Evolutionary conservation across 2,113 vertebrate genomes (phyloP), one percentile per base, ranked within the genome.

Genomic region (Corythaixoides concolor): DNA sequence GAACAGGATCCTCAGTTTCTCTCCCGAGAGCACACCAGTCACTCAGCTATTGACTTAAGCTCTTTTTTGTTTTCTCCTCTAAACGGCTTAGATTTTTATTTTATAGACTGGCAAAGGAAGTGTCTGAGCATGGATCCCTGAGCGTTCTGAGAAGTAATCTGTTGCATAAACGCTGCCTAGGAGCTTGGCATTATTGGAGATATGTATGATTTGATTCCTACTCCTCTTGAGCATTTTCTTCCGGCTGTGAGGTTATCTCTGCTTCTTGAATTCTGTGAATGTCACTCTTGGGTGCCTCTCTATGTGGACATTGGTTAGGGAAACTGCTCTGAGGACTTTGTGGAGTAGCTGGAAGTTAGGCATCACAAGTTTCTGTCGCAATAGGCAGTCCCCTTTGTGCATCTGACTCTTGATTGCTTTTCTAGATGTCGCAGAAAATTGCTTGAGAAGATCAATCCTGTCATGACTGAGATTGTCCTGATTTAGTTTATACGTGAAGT

Each of bases 241-340:
- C 24, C 52, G 50, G 10, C 19, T 58, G 35, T n/a, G 76, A 82
- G 18, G 22, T 67, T 75, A 14, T 21, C 39, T 72, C 45, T 63
- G 37, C 45, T 66, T 76, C 37, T 63, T 77, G 30, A 60, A 32
- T 28, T 33, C 58, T 55, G 23, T 53, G 37, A 32, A 27, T 53
- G 16, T 52, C 2, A 0, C 30, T 76, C 43, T 41, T 0, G 0
- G 9, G 13, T 66, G 58, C 28, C 26, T 86, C 15, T 53, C 33
- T 72, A 8, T 17, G 9, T 55, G 53, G 26, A 43, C 27, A 73
- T 43, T 1, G 2, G 22, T 8, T 56, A 43, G 10, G 41, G 35
- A 73, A 83, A 27, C 53, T 78, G 28, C 53, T 68, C 10, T 66
- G 56, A 63, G 43, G 63, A 32, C 11, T 39, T 47, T 13, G 26